Base-by-base conservation (phyloP, 2,797 vertebrate genomes). In the Halcyon smyrnensis region DNA sequence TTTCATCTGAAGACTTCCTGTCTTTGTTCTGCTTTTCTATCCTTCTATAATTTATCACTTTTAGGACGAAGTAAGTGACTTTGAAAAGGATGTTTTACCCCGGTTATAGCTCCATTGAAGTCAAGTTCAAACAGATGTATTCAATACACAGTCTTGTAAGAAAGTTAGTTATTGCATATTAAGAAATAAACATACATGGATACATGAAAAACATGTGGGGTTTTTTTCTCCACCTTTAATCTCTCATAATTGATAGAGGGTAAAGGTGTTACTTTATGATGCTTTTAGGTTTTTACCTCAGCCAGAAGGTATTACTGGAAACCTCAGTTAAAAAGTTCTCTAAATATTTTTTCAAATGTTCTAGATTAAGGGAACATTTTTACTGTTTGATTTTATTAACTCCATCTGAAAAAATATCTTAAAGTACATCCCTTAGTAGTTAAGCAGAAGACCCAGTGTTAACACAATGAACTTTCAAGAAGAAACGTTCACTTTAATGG, bases 31-130 rank as follows among this genome's bases (percentile, higher is more conserved):
- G 90, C 88, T 76, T 51, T 70, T 79, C 73, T 84, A 28, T 41
- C 70, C 43, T 71, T 89, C 67, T 54, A 84, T 96, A 71, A 95
- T 89, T 93, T 48, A 96, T 85, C 89, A 57, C 84, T 64, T 88
- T 80, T 43, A 87, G 93, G 79, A 76, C 67, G 63, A 75, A 53
- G 30, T 17, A 53, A 84, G 36, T 67, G 87, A 84, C 74, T 95
- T 84, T 70, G 65, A 89, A 90, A 84, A 86, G 59, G 67, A 74
- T 8, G n/a, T 46, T 90, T 93, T 93, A 63, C 51, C 60, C 63
- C 85, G 84, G 28, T 91, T 84, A 82, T 21, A 20, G 34, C 56
- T 90, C 53, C 73, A 84, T 84, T 83, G 79, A 94, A 94, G 76
- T 89, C 18, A 70, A 30, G 51, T 80, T 96, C 93, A 74, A 90